phyloP scores from a whole-genome alignment of 2,888 invertebrate genomes.

The Phasia obesa region DNA sequence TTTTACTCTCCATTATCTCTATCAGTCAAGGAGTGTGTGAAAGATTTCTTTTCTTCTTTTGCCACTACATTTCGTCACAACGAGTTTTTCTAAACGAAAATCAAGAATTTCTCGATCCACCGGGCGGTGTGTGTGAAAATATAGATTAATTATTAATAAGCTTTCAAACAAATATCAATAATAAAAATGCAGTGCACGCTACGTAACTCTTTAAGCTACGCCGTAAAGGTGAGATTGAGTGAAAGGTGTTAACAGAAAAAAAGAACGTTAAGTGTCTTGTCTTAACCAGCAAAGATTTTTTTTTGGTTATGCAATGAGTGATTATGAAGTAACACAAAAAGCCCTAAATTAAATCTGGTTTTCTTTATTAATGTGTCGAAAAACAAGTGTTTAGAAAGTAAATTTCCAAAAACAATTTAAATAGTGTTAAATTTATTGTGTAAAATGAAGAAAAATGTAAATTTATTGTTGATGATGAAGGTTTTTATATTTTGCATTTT shows the following conservation, averaged over 20 bases:
- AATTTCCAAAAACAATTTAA: neutral
- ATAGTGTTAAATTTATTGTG: neutral
- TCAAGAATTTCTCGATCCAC: conserved; percentile 55
- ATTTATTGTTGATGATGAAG: neutral
- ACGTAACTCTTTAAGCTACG: conserved; percentile 74
- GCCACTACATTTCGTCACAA: conserved; percentile 48
- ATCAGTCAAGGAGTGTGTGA: conserved; percentile 7
- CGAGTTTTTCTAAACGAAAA: conserved; percentile 55
- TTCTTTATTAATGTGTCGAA: neutral
- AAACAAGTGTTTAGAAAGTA: neutral
- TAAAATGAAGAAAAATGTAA: neutral
- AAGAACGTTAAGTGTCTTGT: conserved; percentile 19
- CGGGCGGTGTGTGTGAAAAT: conserved; percentile 56
- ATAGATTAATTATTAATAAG: conserved; percentile 29
- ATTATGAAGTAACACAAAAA: conserved; percentile 25
- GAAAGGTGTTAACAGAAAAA: conserved; percentile 36
- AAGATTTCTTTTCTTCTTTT: conserved; percentile 30
- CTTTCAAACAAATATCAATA: conserved; percentile 54
- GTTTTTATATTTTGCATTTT: neutral
- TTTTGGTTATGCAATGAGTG: conserved; percentile 79
- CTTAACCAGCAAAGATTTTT: conserved; percentile 43
- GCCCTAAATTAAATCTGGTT: neutral
- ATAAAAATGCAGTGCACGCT: conserved; percentile 78
- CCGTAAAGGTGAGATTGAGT: conserved; percentile 76
- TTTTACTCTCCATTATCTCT: conserved; percentile 14